Evolutionary conservation across 2,113 vertebrate genomes (phyloP), one percentile per base, ranked within the genome.

Genomic region (Pterocles gutturalis): DNA sequence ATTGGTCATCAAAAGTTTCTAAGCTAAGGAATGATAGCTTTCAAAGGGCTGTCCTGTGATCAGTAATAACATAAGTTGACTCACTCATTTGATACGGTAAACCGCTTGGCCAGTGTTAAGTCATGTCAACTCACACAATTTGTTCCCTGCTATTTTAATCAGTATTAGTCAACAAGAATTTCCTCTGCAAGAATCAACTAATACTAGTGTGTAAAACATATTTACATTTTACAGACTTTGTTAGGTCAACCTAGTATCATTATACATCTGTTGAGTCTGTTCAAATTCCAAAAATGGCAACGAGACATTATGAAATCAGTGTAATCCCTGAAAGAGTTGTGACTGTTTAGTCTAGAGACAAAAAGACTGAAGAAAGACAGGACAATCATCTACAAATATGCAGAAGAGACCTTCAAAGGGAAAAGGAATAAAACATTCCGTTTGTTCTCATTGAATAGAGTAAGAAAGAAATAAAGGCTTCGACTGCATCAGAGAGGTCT

Each of bases 311-410:
- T 41, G 76, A 90, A 92, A 96, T 81, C 60, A 49, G 7, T 34
- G 28, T 81, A 90, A 81, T 48, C 55, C 83, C 51, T 87, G 48
- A 55, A 94, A 81, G 69, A 81, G 22, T 34, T 81, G 43, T 81
- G 29, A 41, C 55, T 96, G 94, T 96, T 97, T 97, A 96, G 96
- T 95, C 94, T 96, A 73, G 64, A 83, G 31, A 92, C 2, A 4
- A 72, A 55, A 85, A 85, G 46, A 46, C 64, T 81, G 55, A 66
- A 75, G 26, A 22, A 90, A 83, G 54, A 81, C 41, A 77, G 53
- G n/a, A 81, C 91, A 95, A 97, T 94, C 38, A 62, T 95, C 48
- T 83, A 67, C 55, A 96, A 91, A 95, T 65, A 95, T 53, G 72
- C 69, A 89, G 60, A 95, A 89, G 17, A 75, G 6, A 31, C 8